phyloP scores from a whole-genome alignment of 1,140 invertebrate species.

The Heliconius hermathena region DNA sequence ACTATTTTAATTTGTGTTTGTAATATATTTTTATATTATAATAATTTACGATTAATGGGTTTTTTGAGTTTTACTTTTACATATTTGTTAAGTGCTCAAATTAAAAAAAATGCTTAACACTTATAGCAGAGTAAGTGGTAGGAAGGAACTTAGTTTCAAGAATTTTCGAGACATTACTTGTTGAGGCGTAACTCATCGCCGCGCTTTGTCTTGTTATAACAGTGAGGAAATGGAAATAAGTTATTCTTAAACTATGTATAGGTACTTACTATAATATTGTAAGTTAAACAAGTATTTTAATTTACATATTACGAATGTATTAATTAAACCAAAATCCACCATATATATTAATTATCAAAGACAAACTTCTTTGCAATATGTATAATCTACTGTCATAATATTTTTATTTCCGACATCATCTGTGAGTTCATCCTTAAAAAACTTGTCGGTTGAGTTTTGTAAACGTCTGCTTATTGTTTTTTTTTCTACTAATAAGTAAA shows the following conservation, averaged over 20 bases:
- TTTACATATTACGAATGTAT: neutral
- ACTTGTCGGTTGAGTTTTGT: neutral
- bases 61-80: too few relatives aligned
- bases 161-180: too few relatives aligned
- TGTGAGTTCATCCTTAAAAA: neutral
- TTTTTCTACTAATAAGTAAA: neutral
- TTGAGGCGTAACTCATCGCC: too few relatives aligned
- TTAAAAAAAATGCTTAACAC: too few relatives aligned
- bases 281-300: neutral
- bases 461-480: neutral
- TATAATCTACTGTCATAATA: neutral
- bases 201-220: too few relatives aligned
- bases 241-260: neutral
- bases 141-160: too few relatives aligned
- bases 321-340: neutral
- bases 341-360: neutral
- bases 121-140: too few relatives aligned
- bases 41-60: too few relatives aligned
- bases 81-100: too few relatives aligned
- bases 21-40: too few relatives aligned
- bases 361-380: neutral
- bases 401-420: neutral
- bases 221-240: neutral
- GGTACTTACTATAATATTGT: neutral
- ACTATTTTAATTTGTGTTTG: too few relatives aligned